Evolutionary conservation across 2,797 vertebrate species (phyloP).

Genomic region (Falco berigora): DNA sequence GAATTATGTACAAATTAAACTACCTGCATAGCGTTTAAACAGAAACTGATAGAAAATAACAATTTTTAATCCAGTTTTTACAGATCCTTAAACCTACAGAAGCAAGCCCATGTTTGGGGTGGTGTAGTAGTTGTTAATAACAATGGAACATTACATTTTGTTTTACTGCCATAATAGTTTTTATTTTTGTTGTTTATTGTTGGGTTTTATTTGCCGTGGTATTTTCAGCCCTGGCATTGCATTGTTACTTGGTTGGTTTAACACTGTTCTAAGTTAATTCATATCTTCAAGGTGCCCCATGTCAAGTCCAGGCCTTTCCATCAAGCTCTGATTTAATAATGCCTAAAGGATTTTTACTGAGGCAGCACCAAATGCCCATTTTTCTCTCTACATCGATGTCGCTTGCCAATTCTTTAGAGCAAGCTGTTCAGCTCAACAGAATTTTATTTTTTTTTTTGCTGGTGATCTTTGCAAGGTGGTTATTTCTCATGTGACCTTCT

Average conservation of each 20-base stretch:
- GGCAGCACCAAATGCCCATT: neutral
- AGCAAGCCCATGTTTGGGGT: neutral
- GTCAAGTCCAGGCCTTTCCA: neutral
- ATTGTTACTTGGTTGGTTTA: neutral
- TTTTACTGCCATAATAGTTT: neutral
- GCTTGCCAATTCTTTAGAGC: neutral
- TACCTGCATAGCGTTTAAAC: neutral
- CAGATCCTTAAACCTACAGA: neutral
- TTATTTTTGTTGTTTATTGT: neutral
- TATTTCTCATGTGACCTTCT: neutral
- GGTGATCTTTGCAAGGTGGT: neutral
- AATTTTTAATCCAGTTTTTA: neutral
- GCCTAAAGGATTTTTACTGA: neutral
- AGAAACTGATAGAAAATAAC: neutral
- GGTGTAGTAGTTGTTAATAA: neutral
- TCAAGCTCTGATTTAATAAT: slow-evolving; percentile 9
- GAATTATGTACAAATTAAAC: neutral
- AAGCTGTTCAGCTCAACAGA: neutral
- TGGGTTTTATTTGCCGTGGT: neutral
- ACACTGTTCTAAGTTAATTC: neutral
- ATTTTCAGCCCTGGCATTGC: neutral
- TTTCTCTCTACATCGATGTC: neutral
- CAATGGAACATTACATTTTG: neutral
- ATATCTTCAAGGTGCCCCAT: neutral
- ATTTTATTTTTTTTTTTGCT: neutral